Conservation (phyloP, 37 sponge, comb jelly and placozoan species). For the Chondrosia reniformis region DNA sequence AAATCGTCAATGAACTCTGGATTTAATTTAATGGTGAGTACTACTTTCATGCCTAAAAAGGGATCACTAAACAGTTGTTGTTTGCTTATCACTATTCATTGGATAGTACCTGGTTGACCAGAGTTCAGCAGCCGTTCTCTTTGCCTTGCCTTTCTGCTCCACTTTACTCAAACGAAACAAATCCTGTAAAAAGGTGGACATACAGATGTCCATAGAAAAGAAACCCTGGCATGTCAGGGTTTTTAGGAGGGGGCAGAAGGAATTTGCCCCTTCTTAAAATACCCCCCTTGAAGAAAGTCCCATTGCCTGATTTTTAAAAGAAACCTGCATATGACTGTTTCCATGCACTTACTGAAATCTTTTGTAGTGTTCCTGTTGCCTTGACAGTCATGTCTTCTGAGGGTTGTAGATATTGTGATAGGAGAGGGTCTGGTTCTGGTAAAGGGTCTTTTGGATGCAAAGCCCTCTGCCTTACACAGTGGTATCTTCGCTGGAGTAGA, state of each 20-base stretch:
- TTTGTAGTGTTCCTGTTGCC: neutral
- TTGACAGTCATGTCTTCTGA: neutral
- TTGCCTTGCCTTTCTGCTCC: constrained; percentile 38
- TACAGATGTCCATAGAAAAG: no score
- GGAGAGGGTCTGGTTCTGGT: constrained; percentile 63
- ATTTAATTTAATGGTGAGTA: no score
- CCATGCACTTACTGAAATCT: neutral
- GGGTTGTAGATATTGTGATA: constrained; percentile 13
- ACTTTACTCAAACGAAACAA: constrained; percentile 62
- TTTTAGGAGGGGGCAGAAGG: no score
- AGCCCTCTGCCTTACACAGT: constrained; percentile 74
- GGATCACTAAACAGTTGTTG: no score
- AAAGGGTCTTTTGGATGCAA: constrained; percentile 53
- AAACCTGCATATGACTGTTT: no score
- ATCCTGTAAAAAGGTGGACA: constrained; percentile 32
- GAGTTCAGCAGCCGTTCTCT: constrained; percentile 43
- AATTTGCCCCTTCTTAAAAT: no score
- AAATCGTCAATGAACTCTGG: no score
- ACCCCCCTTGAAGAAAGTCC: no score
- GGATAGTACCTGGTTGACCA: constrained; percentile 78
- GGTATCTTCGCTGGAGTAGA: constrained; percentile 72
- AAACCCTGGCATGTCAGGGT: no score
- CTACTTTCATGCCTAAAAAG: no score
- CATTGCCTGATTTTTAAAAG: no score
- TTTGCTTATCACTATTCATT: no score